A percentile compares a stretch with the other conserved stretches of the same genome.
Conservation (phyloP, 1,140 invertebrate species). For the Sminthurinus signatus region DNA sequence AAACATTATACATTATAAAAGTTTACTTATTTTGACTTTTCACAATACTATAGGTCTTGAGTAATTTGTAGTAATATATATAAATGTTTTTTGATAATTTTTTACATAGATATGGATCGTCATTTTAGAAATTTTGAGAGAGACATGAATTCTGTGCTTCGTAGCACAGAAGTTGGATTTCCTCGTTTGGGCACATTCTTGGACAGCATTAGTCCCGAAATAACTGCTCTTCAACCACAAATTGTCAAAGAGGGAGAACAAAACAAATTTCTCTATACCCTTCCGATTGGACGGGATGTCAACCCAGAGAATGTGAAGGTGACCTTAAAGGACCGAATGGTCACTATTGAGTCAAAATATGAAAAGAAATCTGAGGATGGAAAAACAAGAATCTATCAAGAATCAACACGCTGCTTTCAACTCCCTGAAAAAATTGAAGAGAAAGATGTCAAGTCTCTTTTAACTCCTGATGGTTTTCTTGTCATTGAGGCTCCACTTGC, state of each 20-base stretch:
- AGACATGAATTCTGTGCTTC: slow-evolving; percentile 20
- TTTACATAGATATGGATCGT: slow-evolving; percentile 41
- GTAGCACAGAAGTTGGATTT: slow-evolving; percentile 4
- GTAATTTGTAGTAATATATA: too few relatives aligned
- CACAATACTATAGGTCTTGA: too few relatives aligned
- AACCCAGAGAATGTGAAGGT: slow-evolving; percentile 44
- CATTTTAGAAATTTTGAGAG: slow-evolving; percentile 40
- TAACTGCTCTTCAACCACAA: too few relatives aligned
- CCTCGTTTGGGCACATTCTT: slow-evolving; percentile 26
- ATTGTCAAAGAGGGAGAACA: slow-evolving; percentile 15
- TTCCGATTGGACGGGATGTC: slow-evolving; percentile 31
- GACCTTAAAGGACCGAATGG: slow-evolving; percentile 40
- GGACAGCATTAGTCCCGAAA: too few relatives aligned
- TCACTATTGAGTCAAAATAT: slow-evolving; percentile 42
- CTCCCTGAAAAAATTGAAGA: slow-evolving; percentile 46
- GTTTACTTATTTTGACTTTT: too few relatives aligned
- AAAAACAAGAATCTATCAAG: slow-evolving; percentile 43
- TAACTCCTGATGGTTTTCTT: slow-evolving; percentile 45
- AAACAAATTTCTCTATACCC: slow-evolving; percentile 15
- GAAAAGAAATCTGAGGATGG: slow-evolving; percentile 43
- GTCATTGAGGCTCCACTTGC: slow-evolving; percentile 44
- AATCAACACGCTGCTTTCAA: slow-evolving; percentile 45
- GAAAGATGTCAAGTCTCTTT: slow-evolving; percentile 44
- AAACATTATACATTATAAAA: too few relatives aligned
- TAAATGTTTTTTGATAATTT: too few relatives aligned